Percentiles rank a stretch among this genome's conserved stretches.
These are phyloP conservation scores for Chloroceryle amazona DNA, from an alignment of 2,797 vertebrate species.

Conservation along the genomic window DNA sequence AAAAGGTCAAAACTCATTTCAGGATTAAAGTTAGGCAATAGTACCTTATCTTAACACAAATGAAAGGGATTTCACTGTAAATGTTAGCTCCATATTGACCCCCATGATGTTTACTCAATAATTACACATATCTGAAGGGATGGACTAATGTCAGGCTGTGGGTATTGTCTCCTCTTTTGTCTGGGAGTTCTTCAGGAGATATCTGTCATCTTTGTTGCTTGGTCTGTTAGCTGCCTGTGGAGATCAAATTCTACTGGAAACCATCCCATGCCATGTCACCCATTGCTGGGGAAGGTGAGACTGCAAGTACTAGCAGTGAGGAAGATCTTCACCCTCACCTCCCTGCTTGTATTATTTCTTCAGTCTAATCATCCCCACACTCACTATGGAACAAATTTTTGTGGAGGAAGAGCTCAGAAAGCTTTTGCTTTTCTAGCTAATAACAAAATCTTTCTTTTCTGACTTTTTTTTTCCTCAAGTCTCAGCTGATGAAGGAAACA, in stretches of 20 bases:
- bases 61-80: not conserved
- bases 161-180: not conserved
- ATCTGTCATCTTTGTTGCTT: not conserved
- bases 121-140: not conserved
- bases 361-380: fast-evolving
- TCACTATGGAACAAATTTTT: not conserved
- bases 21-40: not conserved
- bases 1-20: not conserved
- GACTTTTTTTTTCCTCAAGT: not conserved
- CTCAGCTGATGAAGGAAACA: not conserved
- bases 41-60: not conserved
- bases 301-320: not conserved
- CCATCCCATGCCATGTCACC: not conserved
- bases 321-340: not conserved
- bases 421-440: not conserved
- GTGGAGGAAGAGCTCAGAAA: not conserved
- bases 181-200: not conserved
- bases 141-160: not conserved
- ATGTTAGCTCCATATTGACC: not conserved
- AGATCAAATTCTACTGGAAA: not conserved
- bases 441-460: not conserved
- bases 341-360: not conserved
- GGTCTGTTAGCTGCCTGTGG: not conserved
- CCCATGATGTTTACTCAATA: not conserved
- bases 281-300: not conserved